Conservation (phyloP, 2,888 invertebrate species). For the Drosophila gaucha region DNA sequence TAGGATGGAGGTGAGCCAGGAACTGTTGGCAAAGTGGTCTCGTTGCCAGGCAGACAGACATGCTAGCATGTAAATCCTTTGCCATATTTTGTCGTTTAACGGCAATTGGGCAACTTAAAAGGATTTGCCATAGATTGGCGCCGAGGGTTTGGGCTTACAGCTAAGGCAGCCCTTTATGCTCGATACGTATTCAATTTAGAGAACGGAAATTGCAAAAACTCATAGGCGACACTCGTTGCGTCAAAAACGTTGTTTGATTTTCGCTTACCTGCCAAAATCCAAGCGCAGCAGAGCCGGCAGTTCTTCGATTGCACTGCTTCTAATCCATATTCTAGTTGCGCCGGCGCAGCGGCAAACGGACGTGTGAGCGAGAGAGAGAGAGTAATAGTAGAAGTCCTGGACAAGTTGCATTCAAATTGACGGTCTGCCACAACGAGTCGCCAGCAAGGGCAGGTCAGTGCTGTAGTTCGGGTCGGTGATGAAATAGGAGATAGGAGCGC, state of each 20-base stretch:
- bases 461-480: slow-evolving; percentile 6
- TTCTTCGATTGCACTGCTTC: slow-evolving; percentile 2
- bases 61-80: slow-evolving; percentile 27
- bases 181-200: slow-evolving; percentile 33
- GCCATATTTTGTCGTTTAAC: slow-evolving; percentile 38
- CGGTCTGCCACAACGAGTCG: slow-evolving; percentile 40
- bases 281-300: background rate
- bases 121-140: slow-evolving; percentile 18
- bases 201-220: slow-evolving; percentile 42
- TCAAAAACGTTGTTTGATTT: slow-evolving; percentile 18
- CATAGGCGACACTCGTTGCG: background rate
- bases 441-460: slow-evolving; percentile 51
- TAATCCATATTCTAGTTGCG: slow-evolving; percentile 39
- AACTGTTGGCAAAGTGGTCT: slow-evolving; percentile 31
- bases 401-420: slow-evolving; percentile 18
- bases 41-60: background rate
- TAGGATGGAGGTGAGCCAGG: too few relatives aligned
- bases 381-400: slow-evolving; percentile 10
- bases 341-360: slow-evolving; percentile 5
- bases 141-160: background rate
- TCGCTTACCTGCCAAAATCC: slow-evolving; percentile 45
- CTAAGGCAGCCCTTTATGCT: slow-evolving; percentile 17
- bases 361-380: slow-evolving; percentile 8
- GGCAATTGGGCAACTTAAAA: slow-evolving; percentile 48
- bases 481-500: slow-evolving; percentile 12